These are phyloP conservation scores for Oscheius sp. DNA, from an alignment of 2,888 invertebrate genomes.

Conservation along the genomic window DNA sequence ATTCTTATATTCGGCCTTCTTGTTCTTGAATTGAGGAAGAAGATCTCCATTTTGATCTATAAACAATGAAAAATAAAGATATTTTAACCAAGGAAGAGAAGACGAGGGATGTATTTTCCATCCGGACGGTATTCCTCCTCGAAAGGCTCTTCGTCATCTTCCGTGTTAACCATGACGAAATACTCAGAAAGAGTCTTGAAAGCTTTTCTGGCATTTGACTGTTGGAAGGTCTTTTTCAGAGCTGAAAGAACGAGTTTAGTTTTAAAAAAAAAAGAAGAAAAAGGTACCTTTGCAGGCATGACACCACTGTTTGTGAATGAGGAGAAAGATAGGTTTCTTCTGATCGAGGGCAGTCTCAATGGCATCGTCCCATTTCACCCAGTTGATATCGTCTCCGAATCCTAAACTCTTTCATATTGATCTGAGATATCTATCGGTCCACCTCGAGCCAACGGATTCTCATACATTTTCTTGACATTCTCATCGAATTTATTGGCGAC, in stretches of 20 bases:
- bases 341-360: constrained; percentile 66
- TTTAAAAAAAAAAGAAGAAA: background rate
- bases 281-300: constrained; percentile 72
- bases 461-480: constrained; percentile 60
- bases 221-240: constrained; percentile 69
- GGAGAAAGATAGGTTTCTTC: constrained; percentile 72
- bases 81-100: constrained; percentile 62
- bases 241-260: constrained; percentile 47
- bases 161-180: constrained; percentile 72
- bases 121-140: constrained; percentile 70
- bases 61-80: background rate
- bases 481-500: constrained; percentile 45
- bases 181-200: constrained; percentile 68
- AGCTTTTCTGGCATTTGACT: constrained; percentile 69
- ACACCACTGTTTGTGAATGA: constrained; percentile 74
- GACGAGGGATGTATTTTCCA: constrained; percentile 68
- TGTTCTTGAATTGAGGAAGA: constrained; percentile 66
- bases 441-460: constrained; percentile 66
- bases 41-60: constrained; percentile 67
- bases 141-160: constrained; percentile 72
- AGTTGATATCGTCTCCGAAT: constrained; percentile 69
- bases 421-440: background rate
- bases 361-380: constrained; percentile 70
- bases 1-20: constrained; percentile 70
- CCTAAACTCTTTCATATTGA: constrained; percentile 43